Evolutionary conservation across 1,140 invertebrate genomes (phyloP).

Genomic region (Orchestia grillus): DNA sequence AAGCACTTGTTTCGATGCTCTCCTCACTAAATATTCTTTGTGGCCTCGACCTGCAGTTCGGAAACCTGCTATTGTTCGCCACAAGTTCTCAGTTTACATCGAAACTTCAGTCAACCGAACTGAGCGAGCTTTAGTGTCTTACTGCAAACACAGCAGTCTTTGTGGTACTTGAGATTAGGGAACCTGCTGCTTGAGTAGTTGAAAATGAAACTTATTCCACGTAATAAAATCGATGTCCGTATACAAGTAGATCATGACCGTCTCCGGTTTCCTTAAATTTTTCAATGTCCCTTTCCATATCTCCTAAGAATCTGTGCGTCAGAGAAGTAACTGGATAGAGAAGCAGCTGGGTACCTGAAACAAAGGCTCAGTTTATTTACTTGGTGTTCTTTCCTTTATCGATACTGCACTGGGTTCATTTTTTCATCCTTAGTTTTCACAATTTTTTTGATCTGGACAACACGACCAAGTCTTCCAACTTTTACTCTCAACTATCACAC

Average conservation of each 20-base stretch:
- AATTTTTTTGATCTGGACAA: not conserved
- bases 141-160: not conserved
- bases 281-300: too few species aligned
- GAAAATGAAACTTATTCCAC: not conserved
- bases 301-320: too few species aligned
- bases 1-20: constrained; percentile 29
- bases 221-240: not conserved
- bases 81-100: not conserved
- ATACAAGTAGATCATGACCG: not conserved
- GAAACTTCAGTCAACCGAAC: not conserved
- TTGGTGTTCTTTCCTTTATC: not conserved
- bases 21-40: not conserved
- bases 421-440: not conserved
- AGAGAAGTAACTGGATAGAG: too few species aligned
- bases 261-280: not conserved
- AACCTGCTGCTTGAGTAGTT: not conserved
- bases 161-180: not conserved
- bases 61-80: not conserved
- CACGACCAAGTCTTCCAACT: not conserved
- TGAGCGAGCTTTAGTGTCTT: not conserved
- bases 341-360: not conserved
- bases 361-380: not conserved
- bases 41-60: not conserved
- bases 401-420: not conserved
- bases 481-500: not conserved